Base-by-base conservation (phyloP, 2,888 invertebrate genomes). In the Argyresthia goedartella region DNA sequence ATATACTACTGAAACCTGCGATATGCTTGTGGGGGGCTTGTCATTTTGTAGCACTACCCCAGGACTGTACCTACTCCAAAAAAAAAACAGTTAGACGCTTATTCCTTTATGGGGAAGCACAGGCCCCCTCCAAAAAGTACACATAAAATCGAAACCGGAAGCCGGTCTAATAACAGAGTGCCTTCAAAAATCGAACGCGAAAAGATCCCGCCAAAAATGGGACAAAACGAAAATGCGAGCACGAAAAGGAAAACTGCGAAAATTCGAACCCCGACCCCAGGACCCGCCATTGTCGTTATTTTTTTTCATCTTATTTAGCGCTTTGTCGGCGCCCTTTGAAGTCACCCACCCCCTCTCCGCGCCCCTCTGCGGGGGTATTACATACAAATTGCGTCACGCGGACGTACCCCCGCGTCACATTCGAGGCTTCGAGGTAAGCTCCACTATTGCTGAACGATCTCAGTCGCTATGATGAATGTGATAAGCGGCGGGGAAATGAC, bases 321-420 rank as follows among this genome's bases (percentile, higher is more conserved):
- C 84, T 85, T 84, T 86, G 85, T 85, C 84, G 85, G 82, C 76
- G 76, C 73, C 75, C 82, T 86, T 86, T 85, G 85, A 85, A 77
- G 85, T 84, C 63, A 60, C 55, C 61, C n/a, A 66, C 70, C 68
- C 69, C 63, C 61, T 60, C 60, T 58, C 60, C 58, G 59, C 56
- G 8, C 13, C 36, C 48, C 48, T 36, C 15, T 25, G 35, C 10
- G 65, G 71, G 78, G 76, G 79, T 77, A 79, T 75, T 72, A 74
- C 81, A 82, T 14, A 14, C 49, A 49, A 82, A 86, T 85, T 85
- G 79, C 82, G 81, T 80, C 77, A 78, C 74, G 66, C 69, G 74
- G 69, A 71, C 3, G 25, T 25, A 25, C 25, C 25, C 25, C 25
- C 25, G 25, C 25, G 25, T 25, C n/a, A 25, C 2, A 25, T 25